A percentile compares a stretch with the other conserved stretches of the same genome.
phyloP scores from a whole-genome alignment of 1,140 invertebrate species.

The Batillaria attramentaria region DNA sequence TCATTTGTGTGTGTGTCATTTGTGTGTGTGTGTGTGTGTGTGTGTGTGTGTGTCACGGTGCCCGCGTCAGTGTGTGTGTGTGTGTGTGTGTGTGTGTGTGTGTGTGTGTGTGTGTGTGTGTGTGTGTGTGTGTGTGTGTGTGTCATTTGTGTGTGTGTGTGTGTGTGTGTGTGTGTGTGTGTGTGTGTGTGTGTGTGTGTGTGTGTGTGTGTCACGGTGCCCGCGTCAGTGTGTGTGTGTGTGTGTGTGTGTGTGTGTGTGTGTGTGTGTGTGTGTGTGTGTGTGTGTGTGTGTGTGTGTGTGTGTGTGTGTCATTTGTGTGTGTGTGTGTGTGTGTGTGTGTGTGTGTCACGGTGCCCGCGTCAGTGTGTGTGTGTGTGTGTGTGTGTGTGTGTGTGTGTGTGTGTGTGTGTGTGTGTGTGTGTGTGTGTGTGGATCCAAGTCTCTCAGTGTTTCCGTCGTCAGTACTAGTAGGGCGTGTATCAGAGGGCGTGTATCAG shows the following conservation, averaged over 20 bases:
- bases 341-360: not conserved
- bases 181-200: not conserved
- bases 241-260: not conserved
- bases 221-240: not conserved
- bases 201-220: not conserved
- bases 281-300: not conserved
- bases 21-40: not conserved
- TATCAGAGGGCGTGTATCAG: not conserved
- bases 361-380: not conserved
- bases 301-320: not conserved
- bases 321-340: conserved; percentile 1
- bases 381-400: not conserved
- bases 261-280: conserved; percentile 2
- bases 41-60: not conserved
- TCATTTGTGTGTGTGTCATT: too few relatives aligned
- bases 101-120: not conserved
- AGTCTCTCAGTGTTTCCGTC: not conserved
- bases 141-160: too few relatives aligned
- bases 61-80: not conserved
- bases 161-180: not conserved
- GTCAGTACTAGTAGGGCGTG: not conserved
- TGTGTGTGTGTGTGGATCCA: not conserved
- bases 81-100: not conserved
- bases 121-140: not conserved
- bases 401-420: not conserved